Percentiles rank a stretch among this genome's conserved stretches.
Evolutionary conservation across 2,888 invertebrate species (phyloP).

Genomic region (Eremobia ochroleuca): DNA sequence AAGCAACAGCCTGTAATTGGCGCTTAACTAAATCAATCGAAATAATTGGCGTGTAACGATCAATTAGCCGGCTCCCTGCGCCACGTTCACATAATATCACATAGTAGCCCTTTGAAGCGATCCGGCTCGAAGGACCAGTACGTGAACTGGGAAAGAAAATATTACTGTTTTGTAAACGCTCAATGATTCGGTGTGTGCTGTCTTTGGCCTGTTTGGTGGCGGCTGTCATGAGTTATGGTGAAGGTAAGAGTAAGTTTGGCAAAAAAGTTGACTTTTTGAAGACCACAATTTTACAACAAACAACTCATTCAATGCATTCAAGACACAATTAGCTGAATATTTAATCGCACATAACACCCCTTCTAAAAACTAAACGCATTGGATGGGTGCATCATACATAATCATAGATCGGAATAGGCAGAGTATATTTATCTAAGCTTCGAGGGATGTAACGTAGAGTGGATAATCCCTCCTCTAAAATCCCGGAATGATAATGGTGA

Average conservation of each 20-base stretch:
- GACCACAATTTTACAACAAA: neutral
- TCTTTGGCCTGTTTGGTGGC: conserved; percentile 32
- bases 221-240: conserved; percentile 41
- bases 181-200: conserved; percentile 45
- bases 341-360: neutral
- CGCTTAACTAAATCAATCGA: conserved; percentile 60
- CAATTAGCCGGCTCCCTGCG: conserved; percentile 58
- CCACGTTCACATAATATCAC: conserved; percentile 11
- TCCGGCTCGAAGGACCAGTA: conserved; percentile 23
- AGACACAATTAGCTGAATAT: neutral
- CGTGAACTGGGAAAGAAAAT: conserved; percentile 1
- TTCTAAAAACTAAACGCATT: neutral
- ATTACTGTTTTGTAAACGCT: neutral
- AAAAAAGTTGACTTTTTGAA: neutral
- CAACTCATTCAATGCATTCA: no score
- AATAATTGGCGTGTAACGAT: conserved; percentile 70
- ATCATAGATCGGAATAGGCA: no score
- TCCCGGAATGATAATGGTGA: no score
- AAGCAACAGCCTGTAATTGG: conserved; percentile 50
- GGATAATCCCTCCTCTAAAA: no score
- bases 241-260: conserved; percentile 18
- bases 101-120: conserved; percentile 33
- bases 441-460: no score
- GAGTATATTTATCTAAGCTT: no score
- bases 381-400: no score